Conservation (phyloP, 2,888 invertebrate species). For the Nemoura dubitans region DNA sequence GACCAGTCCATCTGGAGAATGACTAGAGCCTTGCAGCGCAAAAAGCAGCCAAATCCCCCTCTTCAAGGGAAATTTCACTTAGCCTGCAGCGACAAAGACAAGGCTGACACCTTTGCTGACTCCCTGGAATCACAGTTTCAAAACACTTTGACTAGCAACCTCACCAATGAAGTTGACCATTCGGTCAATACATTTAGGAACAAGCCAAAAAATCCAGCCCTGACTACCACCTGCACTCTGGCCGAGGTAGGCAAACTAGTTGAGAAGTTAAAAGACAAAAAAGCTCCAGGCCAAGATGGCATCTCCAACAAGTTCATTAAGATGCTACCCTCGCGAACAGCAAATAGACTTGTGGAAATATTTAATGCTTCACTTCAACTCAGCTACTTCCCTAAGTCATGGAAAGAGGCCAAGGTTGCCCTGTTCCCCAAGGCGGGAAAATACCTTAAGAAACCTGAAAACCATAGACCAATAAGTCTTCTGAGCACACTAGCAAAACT, state of each 20-base stretch:
- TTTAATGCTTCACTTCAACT: background rate
- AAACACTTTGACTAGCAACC: background rate
- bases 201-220: background rate
- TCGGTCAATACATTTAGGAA: background rate
- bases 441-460: background rate
- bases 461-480: background rate
- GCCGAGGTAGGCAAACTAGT: background rate
- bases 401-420: background rate
- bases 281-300: background rate
- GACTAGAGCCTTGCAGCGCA: background rate
- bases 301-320: background rate
- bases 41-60: background rate
- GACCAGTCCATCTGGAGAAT: background rate
- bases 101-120: background rate
- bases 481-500: background rate
- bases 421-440: background rate
- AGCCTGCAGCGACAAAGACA: background rate
- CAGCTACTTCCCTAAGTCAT: background rate
- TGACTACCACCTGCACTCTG: no score
- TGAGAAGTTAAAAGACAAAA: background rate
- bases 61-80: background rate
- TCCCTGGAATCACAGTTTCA: background rate
- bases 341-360: background rate
- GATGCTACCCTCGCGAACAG: background rate
- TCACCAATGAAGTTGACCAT: background rate